phyloP scores from a whole-genome alignment of 2,797 vertebrate genomes.

The Liasis olivaceus region DNA sequence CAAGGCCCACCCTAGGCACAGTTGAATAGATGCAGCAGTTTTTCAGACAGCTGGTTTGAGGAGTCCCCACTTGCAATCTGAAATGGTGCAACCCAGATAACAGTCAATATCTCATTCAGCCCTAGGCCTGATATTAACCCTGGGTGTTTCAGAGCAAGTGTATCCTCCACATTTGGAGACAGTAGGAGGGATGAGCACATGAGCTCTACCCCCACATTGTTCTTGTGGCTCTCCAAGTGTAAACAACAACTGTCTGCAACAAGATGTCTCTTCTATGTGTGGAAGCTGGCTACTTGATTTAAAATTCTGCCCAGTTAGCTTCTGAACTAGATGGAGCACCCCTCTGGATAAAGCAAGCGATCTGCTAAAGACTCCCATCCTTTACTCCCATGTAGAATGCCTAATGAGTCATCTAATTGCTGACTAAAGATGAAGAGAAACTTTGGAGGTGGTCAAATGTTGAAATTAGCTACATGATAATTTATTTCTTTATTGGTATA shows the following conservation, averaged over 20 bases:
- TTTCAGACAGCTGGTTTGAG: not conserved
- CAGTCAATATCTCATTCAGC: not conserved
- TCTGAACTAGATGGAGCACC: not conserved
- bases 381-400: not conserved
- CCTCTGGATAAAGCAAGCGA: not conserved
- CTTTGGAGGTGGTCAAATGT: not conserved
- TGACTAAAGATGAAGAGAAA: not conserved
- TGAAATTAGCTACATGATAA: not conserved
- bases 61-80: not conserved
- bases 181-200: not conserved
- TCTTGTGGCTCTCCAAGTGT: not conserved
- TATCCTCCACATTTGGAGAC: not conserved
- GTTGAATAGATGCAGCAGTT: not conserved
- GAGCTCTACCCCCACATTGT: not conserved
- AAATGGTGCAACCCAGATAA: not conserved
- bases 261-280: not conserved
- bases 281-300: not conserved
- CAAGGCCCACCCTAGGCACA: not conserved
- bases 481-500: not conserved
- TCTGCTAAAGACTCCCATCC: not conserved
- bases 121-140: not conserved
- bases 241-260: not conserved
- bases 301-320: not conserved
- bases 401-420: not conserved
- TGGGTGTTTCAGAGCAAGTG: not conserved